phyloP scores from a whole-genome alignment of 2,888 invertebrate genomes.

The Andrena marginata region DNA sequence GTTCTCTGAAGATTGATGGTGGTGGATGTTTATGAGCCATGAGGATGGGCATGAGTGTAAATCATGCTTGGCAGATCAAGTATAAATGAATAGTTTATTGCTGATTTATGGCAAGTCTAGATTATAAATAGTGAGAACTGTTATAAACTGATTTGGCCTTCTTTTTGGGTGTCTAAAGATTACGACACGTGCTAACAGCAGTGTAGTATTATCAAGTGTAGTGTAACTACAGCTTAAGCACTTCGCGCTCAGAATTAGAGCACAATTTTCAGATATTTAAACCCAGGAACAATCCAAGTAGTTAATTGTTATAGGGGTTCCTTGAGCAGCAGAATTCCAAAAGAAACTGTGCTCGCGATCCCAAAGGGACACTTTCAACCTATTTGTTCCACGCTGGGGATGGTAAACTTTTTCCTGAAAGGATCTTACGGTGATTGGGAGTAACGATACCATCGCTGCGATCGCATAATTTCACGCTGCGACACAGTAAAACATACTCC shows the following conservation, averaged over 20 bases:
- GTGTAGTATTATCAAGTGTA: neutral
- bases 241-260: neutral
- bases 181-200: neutral
- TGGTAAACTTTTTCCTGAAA: slow-evolving; percentile 18
- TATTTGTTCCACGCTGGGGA: slow-evolving; percentile 50
- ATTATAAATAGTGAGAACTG: slow-evolving; percentile 17
- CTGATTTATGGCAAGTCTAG: slow-evolving; percentile 6
- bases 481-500: slow-evolving; percentile 45
- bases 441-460: slow-evolving; percentile 20
- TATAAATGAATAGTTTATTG: slow-evolving; percentile 23
- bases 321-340: neutral
- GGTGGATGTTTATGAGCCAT: slow-evolving; percentile 15
- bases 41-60: slow-evolving; percentile 21
- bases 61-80: slow-evolving; percentile 42
- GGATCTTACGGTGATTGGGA: slow-evolving; percentile 29
- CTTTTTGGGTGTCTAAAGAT: no score
- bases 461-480: slow-evolving; percentile 55
- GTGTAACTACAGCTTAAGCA: slow-evolving; percentile 1
- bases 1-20: slow-evolving; percentile 40
- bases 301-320: neutral
- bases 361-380: slow-evolving; percentile 9
- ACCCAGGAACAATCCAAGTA: no score
- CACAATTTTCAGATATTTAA: no score
- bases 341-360: neutral
- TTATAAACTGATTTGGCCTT: no score